Base-by-base conservation (phyloP, 2,888 invertebrate species). In the Orgyia antiqua region DNA sequence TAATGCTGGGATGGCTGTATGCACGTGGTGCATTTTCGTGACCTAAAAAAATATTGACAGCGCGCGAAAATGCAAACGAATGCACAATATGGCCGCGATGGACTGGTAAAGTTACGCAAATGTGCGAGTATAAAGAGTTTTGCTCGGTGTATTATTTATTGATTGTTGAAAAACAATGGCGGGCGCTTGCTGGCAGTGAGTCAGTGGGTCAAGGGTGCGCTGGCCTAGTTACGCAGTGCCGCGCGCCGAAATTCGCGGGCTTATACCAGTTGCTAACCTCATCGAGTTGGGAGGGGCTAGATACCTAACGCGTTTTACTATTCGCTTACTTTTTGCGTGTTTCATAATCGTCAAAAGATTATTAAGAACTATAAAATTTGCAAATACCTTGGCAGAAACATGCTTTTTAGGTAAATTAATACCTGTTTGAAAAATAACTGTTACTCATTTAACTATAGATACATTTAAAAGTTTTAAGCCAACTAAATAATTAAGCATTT, bases 121-220 rank as follows among this genome's bases (percentile, higher is more conserved):
- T 60, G 62, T 66, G 67, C 66, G 58, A 70, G 56, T 61, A 71
- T 67, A 69, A 68, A 66, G 64, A 74, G 73, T 75, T 75, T 75
- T 67, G 68, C 70, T 66, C 68, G 58, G 72, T 71, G 74, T 80
- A 82, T 79, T 84, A 80, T 79, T 80, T 84, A 84, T 84, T 83
- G 83, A 84, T 84, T 82, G 83, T 83, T 80, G 76, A 77, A 80
- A 80, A 82, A 84, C 83, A 83, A 84, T 83, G 78, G 82, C 75
- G 71, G 67, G 71, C 72, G 72, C 68, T 67, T 62, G 73, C 74
- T 72, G 82, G 73, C 79, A 84, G 77, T 84, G 73, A 83, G 83
- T 78, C 84, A 86, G 83, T 84, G 67, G 76, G 84, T 82, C 84
- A 86, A 83, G 84, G 84, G 72, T 70, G 72, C 67, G 63, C 67